Conservation (phyloP, 2,888 invertebrate species). For the Rhodophaea formosa region DNA sequence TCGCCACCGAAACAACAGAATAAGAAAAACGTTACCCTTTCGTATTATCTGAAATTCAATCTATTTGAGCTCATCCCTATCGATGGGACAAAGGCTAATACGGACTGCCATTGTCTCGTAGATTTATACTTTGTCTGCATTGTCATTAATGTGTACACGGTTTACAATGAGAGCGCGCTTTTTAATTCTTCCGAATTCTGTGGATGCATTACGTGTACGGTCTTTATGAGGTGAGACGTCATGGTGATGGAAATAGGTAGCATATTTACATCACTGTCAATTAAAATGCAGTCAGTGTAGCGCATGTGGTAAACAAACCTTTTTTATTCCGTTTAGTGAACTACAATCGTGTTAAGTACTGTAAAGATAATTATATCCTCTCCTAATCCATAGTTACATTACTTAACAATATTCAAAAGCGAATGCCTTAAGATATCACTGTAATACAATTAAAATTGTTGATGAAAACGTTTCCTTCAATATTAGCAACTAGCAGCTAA, state of each 20-base stretch:
- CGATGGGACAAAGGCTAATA: conserved; percentile 73
- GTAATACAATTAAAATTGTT: too few species aligned
- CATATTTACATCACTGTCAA: too few species aligned
- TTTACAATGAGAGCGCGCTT: conserved; percentile 59
- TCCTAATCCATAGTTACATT: too few species aligned
- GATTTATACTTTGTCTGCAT: conserved; percentile 72
- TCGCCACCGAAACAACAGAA: conserved; percentile 44
- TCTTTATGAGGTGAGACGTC: not conserved
- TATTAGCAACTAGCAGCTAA: too few species aligned
- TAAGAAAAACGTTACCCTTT: conserved; percentile 64
- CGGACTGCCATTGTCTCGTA: conserved; percentile 65
- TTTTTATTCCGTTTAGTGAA: too few species aligned
- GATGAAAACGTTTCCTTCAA: too few species aligned
- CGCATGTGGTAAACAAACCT: too few species aligned
- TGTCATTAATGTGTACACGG: conserved; percentile 73
- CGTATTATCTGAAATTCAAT: conserved; percentile 76
- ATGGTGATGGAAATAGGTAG: not conserved
- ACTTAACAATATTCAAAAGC: too few species aligned
- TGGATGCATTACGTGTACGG: conserved; percentile 25
- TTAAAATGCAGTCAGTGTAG: too few species aligned
- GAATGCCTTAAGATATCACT: too few species aligned
- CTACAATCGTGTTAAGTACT: too few species aligned
- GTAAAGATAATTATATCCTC: too few species aligned
- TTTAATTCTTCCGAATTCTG: conserved; percentile 54
- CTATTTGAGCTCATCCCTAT: conserved; percentile 73